Base-by-base conservation (phyloP, 2,888 invertebrate genomes). In the Globia sparganii region DNA sequence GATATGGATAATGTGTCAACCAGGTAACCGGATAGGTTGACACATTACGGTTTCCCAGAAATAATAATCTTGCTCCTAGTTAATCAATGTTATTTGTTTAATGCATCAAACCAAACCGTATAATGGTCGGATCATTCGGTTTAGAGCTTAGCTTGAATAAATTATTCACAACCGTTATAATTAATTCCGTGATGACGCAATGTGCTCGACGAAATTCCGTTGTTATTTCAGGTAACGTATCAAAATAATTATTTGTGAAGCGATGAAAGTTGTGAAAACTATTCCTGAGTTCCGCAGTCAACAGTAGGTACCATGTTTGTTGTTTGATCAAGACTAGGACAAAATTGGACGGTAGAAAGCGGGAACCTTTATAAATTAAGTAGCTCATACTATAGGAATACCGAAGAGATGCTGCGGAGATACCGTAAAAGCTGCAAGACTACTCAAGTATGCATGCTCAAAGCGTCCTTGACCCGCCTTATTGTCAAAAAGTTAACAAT, bases 361-460 rank as follows among this genome's bases (percentile, higher is more conserved):
- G 34, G 25, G 13, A 56, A 59, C 37, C 56, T 77, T 85, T 74
- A 85, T 78, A 83, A 65, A 86, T 81, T 77, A 77, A 56, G 37
- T 65, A 69, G 69, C 34, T 76, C 62, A 43, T 75, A 61, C 61
- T 58, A 70, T 75, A n/a, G n/a, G n/a, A n/a, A 79, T 75, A 72
- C 49, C 46, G 66, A 31, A 67, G 49, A 69, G 80, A 73, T 58
- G 61, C 34, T 61, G 69, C 40, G 65, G 77, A 70, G 40, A 78
- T 78, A 68, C 56, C 75, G 81, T 80, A 78, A 80, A 80, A 86
- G 81, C 77, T 81, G 84, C 68, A 78, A 65, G 75, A 84, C 75
- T 70, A n/a, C 61, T 84, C 71, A 83, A 86, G 77, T 83, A 87
- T 83, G 73, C 75, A 85, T 72, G 62, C 59, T 46, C 58, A 53